A percentile compares a stretch with the other conserved stretches of the same genome.
Evolutionary conservation across 2,888 invertebrate genomes (phyloP).

Genomic region (Limenitis camilla): DNA sequence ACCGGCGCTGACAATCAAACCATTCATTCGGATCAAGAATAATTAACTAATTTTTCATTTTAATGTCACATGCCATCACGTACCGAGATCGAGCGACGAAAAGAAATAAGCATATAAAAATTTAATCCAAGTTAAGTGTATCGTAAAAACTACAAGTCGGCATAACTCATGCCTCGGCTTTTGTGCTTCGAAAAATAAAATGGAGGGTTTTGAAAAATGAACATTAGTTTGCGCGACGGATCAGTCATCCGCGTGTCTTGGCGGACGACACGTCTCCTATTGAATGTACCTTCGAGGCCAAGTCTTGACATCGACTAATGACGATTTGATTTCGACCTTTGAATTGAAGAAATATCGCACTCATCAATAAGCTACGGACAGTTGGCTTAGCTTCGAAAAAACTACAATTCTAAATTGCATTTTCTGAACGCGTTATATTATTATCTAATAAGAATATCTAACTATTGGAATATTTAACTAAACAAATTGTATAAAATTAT

Average conservation of each 20-base stretch:
- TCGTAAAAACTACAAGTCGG: slow-evolving; percentile 70
- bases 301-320: slow-evolving; percentile 46
- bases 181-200: slow-evolving; percentile 65
- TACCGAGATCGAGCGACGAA: slow-evolving; percentile 35
- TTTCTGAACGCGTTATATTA: slow-evolving; percentile 14
- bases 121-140: slow-evolving; percentile 66
- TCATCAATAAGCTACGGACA: slow-evolving; percentile 18
- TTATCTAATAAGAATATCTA: not conserved
- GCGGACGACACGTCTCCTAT: slow-evolving; percentile 55
- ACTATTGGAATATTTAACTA: too few relatives aligned
- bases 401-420: slow-evolving; percentile 9
- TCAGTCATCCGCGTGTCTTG: slow-evolving; percentile 65
- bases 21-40: slow-evolving; percentile 68
- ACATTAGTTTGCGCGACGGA: slow-evolving; percentile 67
- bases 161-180: slow-evolving; percentile 68
- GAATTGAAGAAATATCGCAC: slow-evolving; percentile 23
- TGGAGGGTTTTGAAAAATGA: slow-evolving; percentile 54
- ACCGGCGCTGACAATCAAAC: slow-evolving; percentile 42
- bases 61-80: slow-evolving; percentile 75
- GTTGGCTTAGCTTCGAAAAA: slow-evolving; percentile 13
- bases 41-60: slow-evolving; percentile 74
- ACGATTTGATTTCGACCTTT: slow-evolving; percentile 52
- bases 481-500: too few relatives aligned
- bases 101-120: slow-evolving; percentile 58
- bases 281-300: slow-evolving; percentile 21